Base-by-base conservation (phyloP, 1,140 invertebrate species). In the Pogonomyrmex californicus region DNA sequence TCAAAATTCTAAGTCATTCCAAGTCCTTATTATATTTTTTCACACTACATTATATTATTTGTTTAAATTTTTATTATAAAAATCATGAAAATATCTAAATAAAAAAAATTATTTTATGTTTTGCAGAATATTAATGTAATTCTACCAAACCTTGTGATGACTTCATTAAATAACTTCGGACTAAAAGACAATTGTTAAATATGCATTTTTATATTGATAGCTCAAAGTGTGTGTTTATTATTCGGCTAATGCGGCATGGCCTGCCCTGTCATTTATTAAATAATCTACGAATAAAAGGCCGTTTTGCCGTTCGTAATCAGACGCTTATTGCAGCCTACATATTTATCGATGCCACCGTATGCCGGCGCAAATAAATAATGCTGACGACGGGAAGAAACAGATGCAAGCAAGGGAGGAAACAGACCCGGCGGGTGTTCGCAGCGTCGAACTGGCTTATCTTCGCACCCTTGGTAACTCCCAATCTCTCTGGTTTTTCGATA, bases 361-460 rank as follows among this genome's bases (percentile, higher is more conserved):
- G 47, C 36, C 12, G 77, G n/a, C n/a, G 9, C 77, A 68, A n/a
- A 79, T 79, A 79, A 79, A 79, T 79, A 79, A 79, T 68, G 9
- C 12, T n/a, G 44, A 30, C 12, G 33, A 78, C 60, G 60, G 62
- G 62, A 79, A 79, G 62, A 66, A 68, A 79, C 77, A 79, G 77
- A 79, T 68, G 77, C 77, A 68, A 79, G 77, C 14, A 38, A 66
- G 77, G 47, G 77, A 79, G 17, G 14, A 54, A 79, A 68, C 62
- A 68, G 17, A 78, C 12, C 41, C 58, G 30, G 30, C 58, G 77
- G 63, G 60, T 79, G n/a, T 68, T 68, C n/a, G 33, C 33, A 51
- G 33, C 14, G n/a, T 79, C 33, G 44, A 0, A 38, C 54, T 44
- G 38, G 9, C 33, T 79, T 79, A 51, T 4, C 30, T 66, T 79